Base-by-base conservation (phyloP, 2,113 vertebrate genomes). In the Abramis brama region DNA sequence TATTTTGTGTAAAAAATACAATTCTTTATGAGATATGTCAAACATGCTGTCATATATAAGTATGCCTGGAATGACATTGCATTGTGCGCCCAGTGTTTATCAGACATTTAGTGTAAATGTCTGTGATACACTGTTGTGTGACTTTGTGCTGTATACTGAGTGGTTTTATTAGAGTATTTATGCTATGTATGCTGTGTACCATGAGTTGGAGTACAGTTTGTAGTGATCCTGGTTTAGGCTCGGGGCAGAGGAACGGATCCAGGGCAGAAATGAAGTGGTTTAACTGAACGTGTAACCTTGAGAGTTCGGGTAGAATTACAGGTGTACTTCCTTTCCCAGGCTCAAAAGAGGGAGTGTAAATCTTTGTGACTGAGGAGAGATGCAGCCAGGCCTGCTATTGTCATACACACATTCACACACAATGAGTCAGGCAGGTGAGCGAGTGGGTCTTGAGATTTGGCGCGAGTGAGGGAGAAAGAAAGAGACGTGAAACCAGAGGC, bases 401-500 rank as follows among this genome's bases (percentile, higher is more conserved):
- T 90, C 85, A 82, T 75, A 82, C 81, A 66, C 68, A 43, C 59
- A 74, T 78, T 43, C 81, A 55, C 64, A 59, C 68, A 79, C 55
- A 74, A 45, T 84, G 64, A 84, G 66, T 84, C 76, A 60, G 52
- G 79, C 88, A 90, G 87, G 83, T 91, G 86, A 85, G 82, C 81
- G 77, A 89, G 47, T 39, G 52, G 78, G 88, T 83, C 81, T 90
- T 73, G 4, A 90, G 85, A 83, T 88, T 77, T 59, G 66, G 82
- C 59, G 47, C 0, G 6, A 79, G 75, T 71, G 86, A 89, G 75
- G 52, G 79, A 75, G 84, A 55, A 74, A 85, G 71, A 23, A 86
- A 33, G 83, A 30, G 50, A 83, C 84, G 85, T 84, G 91, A 91
- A 94, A 94, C 88, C 19, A 82, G 91, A 94, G 89, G 88, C 27